Evolutionary conservation across 2,113 vertebrate species (phyloP).

Genomic region (Mesembrinibis cayennensis): DNA sequence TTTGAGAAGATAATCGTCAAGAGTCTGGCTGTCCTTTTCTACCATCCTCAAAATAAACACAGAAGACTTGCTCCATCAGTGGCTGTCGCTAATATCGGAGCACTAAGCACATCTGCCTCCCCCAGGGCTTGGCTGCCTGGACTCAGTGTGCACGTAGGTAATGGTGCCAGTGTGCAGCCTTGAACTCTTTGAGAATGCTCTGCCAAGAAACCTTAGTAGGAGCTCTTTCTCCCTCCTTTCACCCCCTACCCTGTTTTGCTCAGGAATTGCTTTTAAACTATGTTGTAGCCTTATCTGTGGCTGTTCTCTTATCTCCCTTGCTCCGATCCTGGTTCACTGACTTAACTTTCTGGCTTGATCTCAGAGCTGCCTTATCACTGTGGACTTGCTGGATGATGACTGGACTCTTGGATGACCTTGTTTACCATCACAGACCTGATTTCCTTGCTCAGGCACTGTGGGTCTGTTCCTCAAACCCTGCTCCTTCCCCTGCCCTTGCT

Average conservation of each 20-base stretch:
- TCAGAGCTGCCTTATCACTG: background rate
- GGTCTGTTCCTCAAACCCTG: background rate
- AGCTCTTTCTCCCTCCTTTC: background rate
- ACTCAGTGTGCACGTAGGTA: background rate
- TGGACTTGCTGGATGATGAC: background rate
- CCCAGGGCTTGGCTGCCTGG: background rate
- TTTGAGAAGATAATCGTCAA: background rate
- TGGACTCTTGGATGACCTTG: background rate
- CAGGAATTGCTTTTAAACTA: background rate
- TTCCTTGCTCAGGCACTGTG: background rate
- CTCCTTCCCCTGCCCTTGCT: background rate
- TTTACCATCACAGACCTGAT: background rate
- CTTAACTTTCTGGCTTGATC: background rate
- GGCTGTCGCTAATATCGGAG: background rate
- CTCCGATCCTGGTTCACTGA: background rate
- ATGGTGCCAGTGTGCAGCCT: background rate
- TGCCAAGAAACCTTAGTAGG: background rate
- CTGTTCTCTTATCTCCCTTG: background rate
- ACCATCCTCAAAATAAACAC: background rate
- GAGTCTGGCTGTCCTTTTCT: background rate
- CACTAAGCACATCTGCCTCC: background rate
- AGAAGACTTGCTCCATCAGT: background rate
- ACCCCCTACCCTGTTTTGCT: accelerated
- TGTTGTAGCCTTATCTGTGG: background rate
- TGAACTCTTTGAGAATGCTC: background rate